Percentiles rank a stretch among this genome's conserved stretches.
phyloP scores from a whole-genome alignment of 2,888 invertebrate species.

The Baronia brevicornis region DNA sequence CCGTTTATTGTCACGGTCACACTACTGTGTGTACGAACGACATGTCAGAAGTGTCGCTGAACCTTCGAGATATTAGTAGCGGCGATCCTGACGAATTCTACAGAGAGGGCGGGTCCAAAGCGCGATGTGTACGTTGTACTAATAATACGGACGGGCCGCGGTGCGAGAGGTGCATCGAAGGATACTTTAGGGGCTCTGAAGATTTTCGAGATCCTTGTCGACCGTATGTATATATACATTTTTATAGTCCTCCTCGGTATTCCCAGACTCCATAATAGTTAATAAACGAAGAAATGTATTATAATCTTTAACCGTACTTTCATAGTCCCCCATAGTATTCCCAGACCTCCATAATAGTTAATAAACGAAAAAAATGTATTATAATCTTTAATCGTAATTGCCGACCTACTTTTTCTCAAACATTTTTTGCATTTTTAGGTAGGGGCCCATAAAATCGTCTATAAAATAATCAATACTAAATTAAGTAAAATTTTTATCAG shows the following conservation, averaged over 20 bases:
- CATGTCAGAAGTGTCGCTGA: constrained; percentile 52
- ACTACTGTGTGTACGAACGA: constrained; percentile 85
- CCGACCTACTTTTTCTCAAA: too few relatives aligned
- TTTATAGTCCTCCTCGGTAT: neutral
- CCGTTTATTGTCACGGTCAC: constrained; percentile 93
- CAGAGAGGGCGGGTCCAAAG: constrained; percentile 77
- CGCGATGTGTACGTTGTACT: constrained; percentile 88
- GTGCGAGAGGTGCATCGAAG: constrained; percentile 87
- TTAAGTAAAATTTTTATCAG: too few relatives aligned
- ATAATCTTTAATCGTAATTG: too few relatives aligned
- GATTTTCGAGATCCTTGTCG: constrained; percentile 85
- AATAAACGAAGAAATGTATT: too few relatives aligned
- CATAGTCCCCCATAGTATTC: too few relatives aligned
- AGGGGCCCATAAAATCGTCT: too few relatives aligned
- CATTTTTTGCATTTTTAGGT: too few relatives aligned
- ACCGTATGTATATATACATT: constrained; percentile 62
- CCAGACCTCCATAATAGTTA: too few relatives aligned
- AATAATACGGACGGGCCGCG: constrained; percentile 88
- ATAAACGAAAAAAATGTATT: too few relatives aligned
- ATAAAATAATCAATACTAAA: too few relatives aligned
- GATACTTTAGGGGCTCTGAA: constrained; percentile 85
- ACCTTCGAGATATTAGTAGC: constrained; percentile 62
- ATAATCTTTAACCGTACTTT: too few relatives aligned
- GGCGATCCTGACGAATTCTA: constrained; percentile 78
- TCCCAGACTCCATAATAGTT: too few relatives aligned